phyloP scores from a whole-genome alignment of 1,140 invertebrate species.

The Bombus terrestris region DNA sequence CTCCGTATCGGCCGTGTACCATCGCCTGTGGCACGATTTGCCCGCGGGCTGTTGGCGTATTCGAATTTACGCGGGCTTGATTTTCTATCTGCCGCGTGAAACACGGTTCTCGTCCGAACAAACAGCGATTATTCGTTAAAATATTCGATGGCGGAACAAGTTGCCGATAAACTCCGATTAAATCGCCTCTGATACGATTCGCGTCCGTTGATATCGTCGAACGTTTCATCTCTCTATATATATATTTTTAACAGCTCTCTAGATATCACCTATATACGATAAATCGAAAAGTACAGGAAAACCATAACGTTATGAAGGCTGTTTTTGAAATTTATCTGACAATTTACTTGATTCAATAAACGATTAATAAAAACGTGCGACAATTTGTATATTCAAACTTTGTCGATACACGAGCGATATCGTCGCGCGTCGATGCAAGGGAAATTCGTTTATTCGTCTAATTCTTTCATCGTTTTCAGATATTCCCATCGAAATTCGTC shows the following conservation, averaged over 20 bases:
- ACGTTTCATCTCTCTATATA: rapidly evolving
- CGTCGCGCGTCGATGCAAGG: too few species aligned
- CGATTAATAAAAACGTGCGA: too few species aligned
- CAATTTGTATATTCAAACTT: too few species aligned
- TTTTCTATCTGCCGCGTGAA: too few species aligned
- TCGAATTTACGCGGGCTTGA: slow-evolving; percentile 8
- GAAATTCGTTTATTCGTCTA: neutral
- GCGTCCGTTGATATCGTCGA: too few species aligned
- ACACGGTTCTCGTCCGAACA: neutral
- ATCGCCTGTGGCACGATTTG: slow-evolving; percentile 27
- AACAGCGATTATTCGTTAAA: neutral
- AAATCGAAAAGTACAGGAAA: too few species aligned
- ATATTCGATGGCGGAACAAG: rapidly evolving
- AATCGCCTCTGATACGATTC: neutral
- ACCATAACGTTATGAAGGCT: too few species aligned
- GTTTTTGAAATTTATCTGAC: too few species aligned
- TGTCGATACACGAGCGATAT: too few species aligned
- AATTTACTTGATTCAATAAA: too few species aligned
- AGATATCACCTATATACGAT: rapidly evolving
- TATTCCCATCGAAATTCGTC: neutral
- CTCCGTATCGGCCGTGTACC: neutral
- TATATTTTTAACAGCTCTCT: too few species aligned
- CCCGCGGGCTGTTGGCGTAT: neutral
- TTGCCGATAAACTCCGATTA: too few species aligned
- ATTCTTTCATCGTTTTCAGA: neutral